These are phyloP conservation scores for Trogon surrucura DNA, from an alignment of 2,113 vertebrate species.

Conservation along the genomic window DNA sequence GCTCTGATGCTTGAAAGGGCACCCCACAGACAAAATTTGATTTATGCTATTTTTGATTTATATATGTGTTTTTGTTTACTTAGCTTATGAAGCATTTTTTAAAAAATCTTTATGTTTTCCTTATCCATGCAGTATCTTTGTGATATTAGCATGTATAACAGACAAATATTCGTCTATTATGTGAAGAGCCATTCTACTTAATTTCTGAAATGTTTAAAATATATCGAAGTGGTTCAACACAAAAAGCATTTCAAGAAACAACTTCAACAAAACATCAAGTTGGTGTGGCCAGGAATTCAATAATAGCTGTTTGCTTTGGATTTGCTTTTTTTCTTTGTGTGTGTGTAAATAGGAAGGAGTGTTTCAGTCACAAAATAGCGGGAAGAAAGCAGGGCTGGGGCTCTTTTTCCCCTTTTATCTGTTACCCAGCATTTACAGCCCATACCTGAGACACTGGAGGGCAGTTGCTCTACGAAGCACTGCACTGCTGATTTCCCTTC, in stretches of 20 bases:
- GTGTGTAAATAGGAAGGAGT: neutral
- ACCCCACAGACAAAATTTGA: conserved; percentile 65
- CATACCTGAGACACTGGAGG: neutral
- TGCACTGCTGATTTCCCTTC: neutral
- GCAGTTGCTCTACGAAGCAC: neutral
- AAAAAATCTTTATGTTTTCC: neutral
- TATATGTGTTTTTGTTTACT: conserved; percentile 47
- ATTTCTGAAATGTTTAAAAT: neutral
- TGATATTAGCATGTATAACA: neutral
- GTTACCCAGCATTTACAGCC: neutral
- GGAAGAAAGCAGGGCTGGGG: neutral
- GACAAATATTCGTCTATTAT: neutral
- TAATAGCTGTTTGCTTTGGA: neutral
- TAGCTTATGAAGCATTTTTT: conserved; percentile 24
- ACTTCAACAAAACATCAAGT: neutral
- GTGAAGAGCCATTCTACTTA: neutral
- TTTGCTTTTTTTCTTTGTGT: neutral
- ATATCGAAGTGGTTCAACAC: neutral
- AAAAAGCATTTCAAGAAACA: neutral
- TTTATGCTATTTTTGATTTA: conserved; percentile 57
- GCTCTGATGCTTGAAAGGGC: conserved; percentile 60
- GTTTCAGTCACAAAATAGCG: neutral
- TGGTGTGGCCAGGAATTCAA: neutral
- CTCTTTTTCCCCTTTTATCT: neutral
- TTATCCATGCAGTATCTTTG: neutral